A percentile compares a stretch with the other conserved stretches of the same genome.
phyloP scores from a whole-genome alignment of 2,113 vertebrate species.

The Chauna torquata region DNA sequence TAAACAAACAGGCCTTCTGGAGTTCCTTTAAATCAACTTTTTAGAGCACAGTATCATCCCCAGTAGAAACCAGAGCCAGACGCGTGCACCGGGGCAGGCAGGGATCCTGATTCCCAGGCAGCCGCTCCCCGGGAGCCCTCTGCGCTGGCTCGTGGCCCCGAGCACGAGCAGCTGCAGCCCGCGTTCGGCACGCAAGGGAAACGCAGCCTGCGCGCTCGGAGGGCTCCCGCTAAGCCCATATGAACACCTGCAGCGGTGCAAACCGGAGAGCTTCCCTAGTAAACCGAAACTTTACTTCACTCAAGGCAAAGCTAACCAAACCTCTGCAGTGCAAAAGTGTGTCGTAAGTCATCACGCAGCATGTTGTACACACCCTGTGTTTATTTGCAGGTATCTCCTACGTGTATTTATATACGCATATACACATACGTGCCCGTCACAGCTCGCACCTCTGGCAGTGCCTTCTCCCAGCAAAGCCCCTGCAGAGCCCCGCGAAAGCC shows the following conservation, averaged over 20 bases:
- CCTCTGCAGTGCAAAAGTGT: conserved; percentile 66
- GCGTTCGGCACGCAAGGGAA: accelerated
- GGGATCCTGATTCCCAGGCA: background rate
- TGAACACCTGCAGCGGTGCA: background rate
- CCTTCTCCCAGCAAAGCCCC: accelerated
- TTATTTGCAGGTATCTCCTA: background rate
- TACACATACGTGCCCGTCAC: background rate
- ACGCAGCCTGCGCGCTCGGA: accelerated
- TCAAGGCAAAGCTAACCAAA: conserved; percentile 76
- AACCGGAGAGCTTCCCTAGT: background rate
- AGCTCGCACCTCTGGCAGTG: background rate
- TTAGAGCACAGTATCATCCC: background rate
- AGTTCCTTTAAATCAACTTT: background rate
- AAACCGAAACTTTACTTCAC: conserved; percentile 78
- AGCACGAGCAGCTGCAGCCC: background rate
- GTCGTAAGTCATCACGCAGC: conserved; percentile 36
- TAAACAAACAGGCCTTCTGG: too few species aligned
- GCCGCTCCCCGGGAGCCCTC: background rate
- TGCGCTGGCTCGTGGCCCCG: background rate
- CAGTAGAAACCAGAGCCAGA: background rate
- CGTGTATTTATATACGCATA: background rate
- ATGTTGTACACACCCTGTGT: background rate
- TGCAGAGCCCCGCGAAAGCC: background rate
- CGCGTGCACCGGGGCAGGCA: accelerated
- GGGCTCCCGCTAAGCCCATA: background rate